Evolutionary conservation across 2,888 invertebrate genomes (phyloP).

Genomic region (Lumbricus terrestris): DNA sequence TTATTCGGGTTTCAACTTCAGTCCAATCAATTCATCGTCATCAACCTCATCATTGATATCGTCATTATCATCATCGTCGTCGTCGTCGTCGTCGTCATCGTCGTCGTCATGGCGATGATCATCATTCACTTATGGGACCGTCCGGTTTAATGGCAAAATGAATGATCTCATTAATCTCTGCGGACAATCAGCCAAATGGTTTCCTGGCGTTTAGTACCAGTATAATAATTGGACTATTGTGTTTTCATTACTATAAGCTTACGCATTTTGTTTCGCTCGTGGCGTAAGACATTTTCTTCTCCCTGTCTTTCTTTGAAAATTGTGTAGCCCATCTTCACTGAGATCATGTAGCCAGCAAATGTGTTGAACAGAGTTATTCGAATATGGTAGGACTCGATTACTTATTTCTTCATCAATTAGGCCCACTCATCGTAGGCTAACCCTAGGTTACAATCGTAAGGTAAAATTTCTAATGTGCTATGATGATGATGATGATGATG

Average conservation of each 20-base stretch:
- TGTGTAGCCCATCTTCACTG: neutral
- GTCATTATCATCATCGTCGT: conserved; percentile 32
- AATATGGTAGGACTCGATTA: neutral
- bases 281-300: neutral
- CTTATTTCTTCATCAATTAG: neutral
- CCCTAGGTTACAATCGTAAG: no score
- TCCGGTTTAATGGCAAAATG: neutral
- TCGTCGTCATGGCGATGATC: conserved; percentile 41
- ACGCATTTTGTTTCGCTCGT: neutral
- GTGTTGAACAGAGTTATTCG: neutral
- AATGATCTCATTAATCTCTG: neutral
- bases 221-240: no score
- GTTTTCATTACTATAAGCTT: no score
- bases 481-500: no score
- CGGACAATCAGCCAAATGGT: neutral
- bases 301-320: neutral
- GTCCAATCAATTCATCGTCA: conserved; percentile 47
- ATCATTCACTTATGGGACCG: conserved; percentile 30
- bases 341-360: neutral
- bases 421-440: no score
- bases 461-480: no score
- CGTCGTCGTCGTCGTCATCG: conserved; percentile 24
- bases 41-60: conserved; percentile 24
- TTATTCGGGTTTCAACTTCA: neutral
- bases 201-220: neutral